These are phyloP conservation scores for Hirundichthys speculiger DNA, from an alignment of 2,113 vertebrate genomes.

Conservation along the genomic window DNA sequence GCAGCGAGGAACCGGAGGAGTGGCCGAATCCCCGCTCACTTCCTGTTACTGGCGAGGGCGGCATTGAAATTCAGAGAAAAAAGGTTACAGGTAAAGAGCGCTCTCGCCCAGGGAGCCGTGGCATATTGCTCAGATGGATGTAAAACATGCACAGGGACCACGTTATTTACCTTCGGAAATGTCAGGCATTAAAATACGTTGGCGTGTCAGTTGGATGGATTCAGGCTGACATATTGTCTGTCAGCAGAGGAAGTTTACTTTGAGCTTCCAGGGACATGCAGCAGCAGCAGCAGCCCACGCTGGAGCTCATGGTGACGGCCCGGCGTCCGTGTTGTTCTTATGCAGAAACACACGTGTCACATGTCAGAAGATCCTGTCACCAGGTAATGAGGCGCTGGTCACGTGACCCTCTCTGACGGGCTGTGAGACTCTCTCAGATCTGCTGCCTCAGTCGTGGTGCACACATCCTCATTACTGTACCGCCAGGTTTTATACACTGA, in stretches of 20 bases:
- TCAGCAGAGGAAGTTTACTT: slow-evolving; percentile 34
- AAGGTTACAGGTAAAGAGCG: slow-evolving; percentile 61
- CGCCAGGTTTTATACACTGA: too few relatives aligned
- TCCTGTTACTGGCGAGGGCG: slow-evolving; percentile 5
- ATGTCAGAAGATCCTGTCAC: slow-evolving; percentile 34
- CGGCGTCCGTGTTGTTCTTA: not conserved
- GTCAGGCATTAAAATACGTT: slow-evolving; percentile 61
- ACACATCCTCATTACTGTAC: too few relatives aligned
- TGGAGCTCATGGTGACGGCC: slow-evolving; percentile 7
- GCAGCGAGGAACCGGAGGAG: not conserved
- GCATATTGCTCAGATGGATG: slow-evolving; percentile 51
- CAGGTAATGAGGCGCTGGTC: slow-evolving; percentile 50
- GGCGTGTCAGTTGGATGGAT: slow-evolving; percentile 34
- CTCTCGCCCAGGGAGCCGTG: slow-evolving; percentile 35
- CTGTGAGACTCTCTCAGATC: slow-evolving; percentile 40
- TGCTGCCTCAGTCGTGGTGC: slow-evolving; percentile 36
- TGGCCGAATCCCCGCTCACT: slow-evolving; percentile 10
- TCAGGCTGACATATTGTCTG: slow-evolving; percentile 36
- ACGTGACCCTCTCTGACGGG: slow-evolving; percentile 32
- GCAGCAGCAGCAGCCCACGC: slow-evolving; percentile 8
- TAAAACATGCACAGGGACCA: slow-evolving; percentile 28
- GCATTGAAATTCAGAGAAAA: slow-evolving; percentile 33
- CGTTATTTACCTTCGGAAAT: slow-evolving; percentile 72
- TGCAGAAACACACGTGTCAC: slow-evolving; percentile 1
- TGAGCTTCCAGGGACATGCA: slow-evolving; percentile 11